Base-by-base conservation (phyloP, 2,113 vertebrate species). In the Thalassarche chlororhynchos region DNA sequence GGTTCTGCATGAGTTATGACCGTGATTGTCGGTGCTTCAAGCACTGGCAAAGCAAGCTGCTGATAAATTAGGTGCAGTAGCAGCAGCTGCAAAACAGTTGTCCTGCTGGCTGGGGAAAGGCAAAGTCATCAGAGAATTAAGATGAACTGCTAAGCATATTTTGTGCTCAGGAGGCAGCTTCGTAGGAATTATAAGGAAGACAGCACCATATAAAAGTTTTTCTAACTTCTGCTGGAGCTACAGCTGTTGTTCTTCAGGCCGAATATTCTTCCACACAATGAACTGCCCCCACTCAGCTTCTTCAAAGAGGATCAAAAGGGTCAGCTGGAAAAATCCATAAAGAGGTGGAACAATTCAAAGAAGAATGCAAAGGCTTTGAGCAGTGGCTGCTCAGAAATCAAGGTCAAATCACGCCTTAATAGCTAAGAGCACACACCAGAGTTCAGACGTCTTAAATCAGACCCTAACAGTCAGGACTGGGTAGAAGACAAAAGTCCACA, bases 41-140 rank as follows among this genome's bases (percentile, higher is more conserved):
- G 80, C 71, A 16, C 66, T 0, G 0, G 65, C 54, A 7, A 76
- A 86, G 70, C 28, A 66, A 92, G 91, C 80, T 89, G 87, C 80
- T 84, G 93, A 86, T 95, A 74, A 91, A 96, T 93, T 40, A 93
- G 93, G 72, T 96, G 84, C 69, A 55, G 94, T 79, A 93, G 92
- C 94, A 69, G 94, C 96, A 95, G 95, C 96, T 96, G 96, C 93
- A 79, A 68, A 96, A 89, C 75, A 3, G 6, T 80, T 93, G 88
- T 78, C 80, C 84, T 81, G 69, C 64, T 91, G 84, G 25, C 87
- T 84, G 77, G 76, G 77, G 75, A 88, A 87, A 92, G 72, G 74
- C 89, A 82, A 81, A 95, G 78, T 78, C 84, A 84, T 84, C n/a
- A 78, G 84, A 89, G 87, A 96, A 87, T 78, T 74, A 71, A 91